These are phyloP conservation scores for Pasiphila rectangulata DNA, from an alignment of 2,888 invertebrate genomes.

Conservation along the genomic window DNA sequence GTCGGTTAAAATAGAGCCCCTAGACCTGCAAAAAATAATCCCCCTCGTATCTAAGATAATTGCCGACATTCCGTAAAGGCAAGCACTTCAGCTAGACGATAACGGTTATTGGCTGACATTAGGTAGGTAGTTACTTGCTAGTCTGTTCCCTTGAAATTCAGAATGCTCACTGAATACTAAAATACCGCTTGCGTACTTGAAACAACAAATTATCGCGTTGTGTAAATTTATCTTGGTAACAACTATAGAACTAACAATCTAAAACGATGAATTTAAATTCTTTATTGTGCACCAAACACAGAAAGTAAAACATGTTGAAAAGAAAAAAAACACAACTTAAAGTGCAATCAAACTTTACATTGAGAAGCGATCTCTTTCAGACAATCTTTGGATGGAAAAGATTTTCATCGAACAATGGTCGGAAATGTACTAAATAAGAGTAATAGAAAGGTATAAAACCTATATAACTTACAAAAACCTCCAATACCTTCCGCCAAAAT, in stretches of 20 bases:
- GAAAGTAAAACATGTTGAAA: no score
- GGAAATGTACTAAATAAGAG: no score
- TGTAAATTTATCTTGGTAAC: background rate
- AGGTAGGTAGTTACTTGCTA: constrained; percentile 54
- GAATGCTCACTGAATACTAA: constrained; percentile 53
- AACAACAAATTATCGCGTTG: constrained; percentile 14
- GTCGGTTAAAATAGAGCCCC: no score
- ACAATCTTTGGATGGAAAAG: no score
- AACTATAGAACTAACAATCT: background rate
- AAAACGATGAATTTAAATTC: background rate
- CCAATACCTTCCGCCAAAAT: no score
- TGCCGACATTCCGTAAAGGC: constrained; percentile 57
- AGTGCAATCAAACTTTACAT: no score
- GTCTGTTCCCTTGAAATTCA: constrained; percentile 49
- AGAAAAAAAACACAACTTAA: no score
- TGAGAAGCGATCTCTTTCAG: no score
- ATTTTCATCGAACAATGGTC: no score
- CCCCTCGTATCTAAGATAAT: constrained; percentile 44
- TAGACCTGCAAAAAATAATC: constrained; percentile 45
- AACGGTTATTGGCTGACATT: constrained; percentile 70
- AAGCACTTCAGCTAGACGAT: constrained; percentile 58
- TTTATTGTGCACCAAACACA: background rate
- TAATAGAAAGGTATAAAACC: no score
- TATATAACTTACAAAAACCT: no score
- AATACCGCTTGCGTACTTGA: constrained; percentile 25